These are phyloP conservation scores for Pygoscelis adeliae DNA, from an alignment of 2,113 vertebrate genomes.

Conservation along the genomic window DNA sequence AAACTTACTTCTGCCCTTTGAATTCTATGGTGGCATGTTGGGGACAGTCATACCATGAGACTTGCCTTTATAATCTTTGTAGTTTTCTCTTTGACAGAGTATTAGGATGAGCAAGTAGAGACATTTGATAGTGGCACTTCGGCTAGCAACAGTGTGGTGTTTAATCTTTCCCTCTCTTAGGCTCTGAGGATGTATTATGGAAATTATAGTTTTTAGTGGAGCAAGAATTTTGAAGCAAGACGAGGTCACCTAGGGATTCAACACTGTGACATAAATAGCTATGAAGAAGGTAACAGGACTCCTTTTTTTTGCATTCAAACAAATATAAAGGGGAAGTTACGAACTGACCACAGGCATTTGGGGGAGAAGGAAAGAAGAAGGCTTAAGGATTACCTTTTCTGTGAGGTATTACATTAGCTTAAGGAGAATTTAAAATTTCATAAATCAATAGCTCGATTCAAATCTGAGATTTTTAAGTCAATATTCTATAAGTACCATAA, in stretches of 20 bases:
- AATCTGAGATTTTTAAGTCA: not conserved
- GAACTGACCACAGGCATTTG: not conserved
- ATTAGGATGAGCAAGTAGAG: not conserved
- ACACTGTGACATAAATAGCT: not conserved
- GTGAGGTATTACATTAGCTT: not conserved
- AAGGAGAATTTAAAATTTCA: not conserved
- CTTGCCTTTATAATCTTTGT: not conserved
- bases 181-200: not conserved
- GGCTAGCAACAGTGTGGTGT: not conserved
- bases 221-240: not conserved
- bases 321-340: not conserved
- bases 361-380: not conserved
- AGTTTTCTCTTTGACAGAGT: not conserved
- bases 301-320: not conserved
- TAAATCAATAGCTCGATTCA: not conserved
- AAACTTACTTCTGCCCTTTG: not conserved
- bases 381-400: not conserved
- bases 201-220: not conserved
- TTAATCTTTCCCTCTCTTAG: not conserved
- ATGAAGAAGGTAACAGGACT: not conserved
- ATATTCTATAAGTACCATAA: not conserved
- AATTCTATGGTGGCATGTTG: not conserved
- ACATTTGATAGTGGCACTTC: not conserved
- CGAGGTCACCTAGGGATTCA: not conserved
- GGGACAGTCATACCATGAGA: not conserved